Conservation (phyloP, 2,113 vertebrate species). For the Pteruthius melanotis region DNA sequence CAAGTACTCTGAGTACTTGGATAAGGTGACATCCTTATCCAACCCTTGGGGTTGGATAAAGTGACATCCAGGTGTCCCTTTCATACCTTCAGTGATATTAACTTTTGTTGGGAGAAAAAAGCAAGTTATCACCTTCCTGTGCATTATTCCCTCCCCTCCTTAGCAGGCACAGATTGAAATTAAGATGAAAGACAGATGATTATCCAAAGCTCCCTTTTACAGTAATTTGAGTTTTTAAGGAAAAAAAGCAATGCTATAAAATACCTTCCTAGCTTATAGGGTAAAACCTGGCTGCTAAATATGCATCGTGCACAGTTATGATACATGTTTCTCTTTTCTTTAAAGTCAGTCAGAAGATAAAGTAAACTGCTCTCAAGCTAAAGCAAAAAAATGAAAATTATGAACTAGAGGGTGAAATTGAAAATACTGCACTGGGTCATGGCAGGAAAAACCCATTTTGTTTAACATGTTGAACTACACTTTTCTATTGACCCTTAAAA, state of each 20-base stretch:
- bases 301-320: not conserved
- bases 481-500: not conserved
- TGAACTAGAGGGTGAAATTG: not conserved
- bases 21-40: not conserved
- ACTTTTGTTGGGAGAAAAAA: not conserved
- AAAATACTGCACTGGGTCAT: not conserved
- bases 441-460: not conserved
- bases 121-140: not conserved
- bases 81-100: not conserved
- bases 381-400: not conserved
- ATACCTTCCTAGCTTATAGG: not conserved
- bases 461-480: not conserved
- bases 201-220: not conserved
- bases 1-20: not conserved
- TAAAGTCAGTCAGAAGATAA: not conserved
- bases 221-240: not conserved
- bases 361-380: not conserved
- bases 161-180: not conserved
- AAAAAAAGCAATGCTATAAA: not conserved
- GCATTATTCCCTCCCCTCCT: not conserved
- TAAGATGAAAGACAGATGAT: not conserved
- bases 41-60: no score
- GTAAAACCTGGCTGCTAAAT: not conserved
- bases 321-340: not conserved
- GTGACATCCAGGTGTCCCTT: rapidly evolving